Percentiles rank a stretch among this genome's conserved stretches.
Evolutionary conservation across 2,113 vertebrate species (phyloP).

Genomic region (Daubentonia madagascariensis): DNA sequence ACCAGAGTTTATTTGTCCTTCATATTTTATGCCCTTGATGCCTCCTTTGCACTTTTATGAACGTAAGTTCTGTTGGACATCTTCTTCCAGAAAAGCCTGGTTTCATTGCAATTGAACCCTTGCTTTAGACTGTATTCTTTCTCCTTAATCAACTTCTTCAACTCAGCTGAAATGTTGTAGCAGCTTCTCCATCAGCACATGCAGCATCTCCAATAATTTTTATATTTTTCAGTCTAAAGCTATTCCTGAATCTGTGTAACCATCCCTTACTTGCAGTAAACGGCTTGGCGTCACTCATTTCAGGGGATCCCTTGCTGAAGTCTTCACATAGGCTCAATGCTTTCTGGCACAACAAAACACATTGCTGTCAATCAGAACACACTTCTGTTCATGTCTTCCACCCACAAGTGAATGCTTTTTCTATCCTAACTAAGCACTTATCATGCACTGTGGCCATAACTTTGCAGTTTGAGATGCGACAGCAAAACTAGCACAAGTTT

Average conservation of each 20-base stretch:
- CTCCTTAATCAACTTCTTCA: neutral
- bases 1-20: neutral
- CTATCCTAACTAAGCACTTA: neutral
- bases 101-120: neutral
- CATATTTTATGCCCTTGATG: neutral
- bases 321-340: neutral
- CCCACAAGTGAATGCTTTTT: neutral
- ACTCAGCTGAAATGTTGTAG: neutral
- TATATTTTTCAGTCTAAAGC: neutral
- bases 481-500: neutral
- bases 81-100: neutral
- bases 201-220: neutral
- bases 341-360: neutral
- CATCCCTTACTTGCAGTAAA: neutral
- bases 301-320: neutral
- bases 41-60: neutral
- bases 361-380: neutral
- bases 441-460: neutral
- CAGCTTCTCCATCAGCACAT: neutral
- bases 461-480: neutral
- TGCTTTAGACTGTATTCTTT: neutral
- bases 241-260: neutral
- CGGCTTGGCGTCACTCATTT: neutral
- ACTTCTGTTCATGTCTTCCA: neutral
- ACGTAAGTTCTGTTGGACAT: neutral